phyloP scores from a whole-genome alignment of 2,888 invertebrate genomes.

The Acleris laterana region DNA sequence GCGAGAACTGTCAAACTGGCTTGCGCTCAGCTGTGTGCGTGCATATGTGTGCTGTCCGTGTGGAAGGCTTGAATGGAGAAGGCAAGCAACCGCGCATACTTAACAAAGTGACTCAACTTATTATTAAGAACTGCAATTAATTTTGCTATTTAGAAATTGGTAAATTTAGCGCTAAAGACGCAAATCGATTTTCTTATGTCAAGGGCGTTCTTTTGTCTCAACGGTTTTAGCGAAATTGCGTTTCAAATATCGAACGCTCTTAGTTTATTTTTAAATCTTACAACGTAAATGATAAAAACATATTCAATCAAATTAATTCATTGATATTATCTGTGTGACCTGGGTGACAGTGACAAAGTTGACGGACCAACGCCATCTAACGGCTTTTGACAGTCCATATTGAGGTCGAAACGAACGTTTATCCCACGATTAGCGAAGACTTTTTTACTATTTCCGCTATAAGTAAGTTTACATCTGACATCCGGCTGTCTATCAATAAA shows the following conservation, averaged over 20 bases:
- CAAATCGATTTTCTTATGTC: constrained; percentile 22
- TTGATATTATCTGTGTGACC: neutral
- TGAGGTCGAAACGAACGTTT: constrained; percentile 12
- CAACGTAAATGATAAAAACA: neutral
- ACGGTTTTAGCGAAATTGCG: constrained; percentile 8
- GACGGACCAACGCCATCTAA: constrained; percentile 9
- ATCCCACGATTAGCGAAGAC: constrained; percentile 1
- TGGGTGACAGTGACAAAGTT: neutral
- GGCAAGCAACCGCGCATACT: constrained; percentile 34
- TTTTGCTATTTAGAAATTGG: constrained; percentile 24
- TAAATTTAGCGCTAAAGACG: constrained; percentile 6
- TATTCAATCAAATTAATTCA: neutral
- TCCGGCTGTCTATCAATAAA: neutral
- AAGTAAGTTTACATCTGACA: neutral
- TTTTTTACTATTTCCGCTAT: neutral
- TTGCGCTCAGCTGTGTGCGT: constrained; percentile 45
- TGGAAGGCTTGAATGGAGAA: constrained; percentile 49
- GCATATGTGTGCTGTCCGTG: constrained; percentile 44
- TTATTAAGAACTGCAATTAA: constrained; percentile 31
- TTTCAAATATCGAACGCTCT: constrained; percentile 2
- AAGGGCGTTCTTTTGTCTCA: constrained; percentile 27
- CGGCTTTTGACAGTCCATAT: constrained; percentile 3
- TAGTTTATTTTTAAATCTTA: neutral
- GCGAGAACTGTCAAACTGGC: constrained; percentile 79
- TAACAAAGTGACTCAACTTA: constrained; percentile 31